Evolutionary conservation across 2,113 vertebrate species (phyloP).

Genomic region (Cichladusa arquata): DNA sequence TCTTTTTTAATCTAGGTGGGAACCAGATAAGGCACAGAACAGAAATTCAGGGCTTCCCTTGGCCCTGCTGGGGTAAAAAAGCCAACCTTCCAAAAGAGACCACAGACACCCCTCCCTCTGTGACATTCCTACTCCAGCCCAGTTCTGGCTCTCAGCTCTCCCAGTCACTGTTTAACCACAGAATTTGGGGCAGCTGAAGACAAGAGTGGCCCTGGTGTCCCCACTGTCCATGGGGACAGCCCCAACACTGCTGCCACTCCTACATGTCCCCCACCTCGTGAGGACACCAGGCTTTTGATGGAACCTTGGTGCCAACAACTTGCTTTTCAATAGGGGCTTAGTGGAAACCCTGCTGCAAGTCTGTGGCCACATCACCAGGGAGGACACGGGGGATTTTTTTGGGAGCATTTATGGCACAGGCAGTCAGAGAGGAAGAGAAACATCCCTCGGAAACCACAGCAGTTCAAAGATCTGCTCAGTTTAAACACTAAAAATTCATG

Average conservation of each 20-base stretch:
- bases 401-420: neutral
- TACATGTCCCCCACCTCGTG: accelerated
- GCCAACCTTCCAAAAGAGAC: neutral
- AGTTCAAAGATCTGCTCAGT: neutral
- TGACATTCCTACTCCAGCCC: neutral
- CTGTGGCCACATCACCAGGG: neutral
- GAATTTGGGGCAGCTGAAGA: neutral
- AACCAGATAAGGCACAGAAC: neutral
- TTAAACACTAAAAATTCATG: slow-evolving; percentile 6
- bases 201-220: neutral
- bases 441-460: slow-evolving; percentile 20
- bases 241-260: neutral
- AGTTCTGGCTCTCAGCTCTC: neutral
- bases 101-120: neutral
- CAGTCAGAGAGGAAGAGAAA: slow-evolving; percentile 22
- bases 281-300: neutral
- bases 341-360: neutral
- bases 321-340: neutral
- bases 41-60: neutral
- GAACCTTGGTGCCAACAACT: neutral
- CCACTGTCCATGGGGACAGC: neutral
- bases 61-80: neutral
- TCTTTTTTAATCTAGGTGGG: neutral
- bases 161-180: neutral
- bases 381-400: neutral